Evolutionary conservation across 2,113 vertebrate genomes (phyloP).

Genomic region (Todiramphus saurophagus): DNA sequence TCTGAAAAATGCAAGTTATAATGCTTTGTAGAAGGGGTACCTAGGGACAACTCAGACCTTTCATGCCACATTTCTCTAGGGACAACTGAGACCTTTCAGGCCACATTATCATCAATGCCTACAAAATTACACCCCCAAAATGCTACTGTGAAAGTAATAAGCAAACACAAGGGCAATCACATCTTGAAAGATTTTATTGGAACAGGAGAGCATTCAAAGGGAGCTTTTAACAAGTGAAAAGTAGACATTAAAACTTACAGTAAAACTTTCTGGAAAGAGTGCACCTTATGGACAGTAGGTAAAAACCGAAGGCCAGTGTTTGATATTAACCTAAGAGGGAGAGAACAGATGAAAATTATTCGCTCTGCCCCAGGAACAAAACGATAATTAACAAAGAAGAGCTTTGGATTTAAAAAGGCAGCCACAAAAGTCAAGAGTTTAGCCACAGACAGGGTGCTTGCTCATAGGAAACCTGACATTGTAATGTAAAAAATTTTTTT

Average conservation of each 20-base stretch:
- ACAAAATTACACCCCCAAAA: background rate
- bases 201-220: background rate
- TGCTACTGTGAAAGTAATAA: fast-evolving
- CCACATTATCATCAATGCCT: background rate
- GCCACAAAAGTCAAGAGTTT: background rate
- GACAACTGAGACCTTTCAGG: background rate
- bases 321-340: slow-evolving; percentile 69
- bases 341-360: slow-evolving; percentile 25
- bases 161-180: background rate
- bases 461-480: background rate
- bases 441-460: background rate
- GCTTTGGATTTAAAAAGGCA: background rate
- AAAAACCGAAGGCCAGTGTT: slow-evolving; percentile 75
- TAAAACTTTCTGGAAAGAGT: slow-evolving; percentile 71
- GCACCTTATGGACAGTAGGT: slow-evolving; percentile 68
- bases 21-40: background rate
- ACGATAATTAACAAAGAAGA: background rate
- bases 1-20: background rate
- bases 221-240: background rate
- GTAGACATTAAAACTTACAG: slow-evolving; percentile 58
- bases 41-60: background rate
- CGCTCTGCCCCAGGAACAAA: background rate
- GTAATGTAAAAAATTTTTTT: background rate
- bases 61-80: background rate
- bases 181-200: background rate